Conservation (phyloP, 2,888 invertebrate species). For the Metellina segmentata region DNA sequence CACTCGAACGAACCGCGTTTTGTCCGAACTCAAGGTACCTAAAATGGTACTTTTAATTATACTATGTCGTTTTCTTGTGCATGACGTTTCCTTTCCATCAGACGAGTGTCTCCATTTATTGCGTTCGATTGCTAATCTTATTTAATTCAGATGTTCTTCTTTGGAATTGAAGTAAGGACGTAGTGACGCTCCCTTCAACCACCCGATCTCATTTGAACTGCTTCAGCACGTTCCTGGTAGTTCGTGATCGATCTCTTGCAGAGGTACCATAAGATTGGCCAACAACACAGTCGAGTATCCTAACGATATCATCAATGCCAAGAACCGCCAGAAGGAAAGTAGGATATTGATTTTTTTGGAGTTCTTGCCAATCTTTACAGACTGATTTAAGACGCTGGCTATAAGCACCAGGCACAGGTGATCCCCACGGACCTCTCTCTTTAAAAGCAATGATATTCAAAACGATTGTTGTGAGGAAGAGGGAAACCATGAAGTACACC, state of each 20-base stretch:
- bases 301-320: slow-evolving; percentile 12
- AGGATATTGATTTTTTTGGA: too few relatives aligned
- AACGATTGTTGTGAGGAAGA: too few relatives aligned
- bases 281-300: slow-evolving; percentile 19
- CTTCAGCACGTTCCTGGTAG: not conserved
- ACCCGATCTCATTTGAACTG: not conserved
- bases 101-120: slow-evolving; percentile 2
- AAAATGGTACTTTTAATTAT: not conserved
- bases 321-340: too few relatives aligned
- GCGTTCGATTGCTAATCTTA: not conserved
- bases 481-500: too few relatives aligned
- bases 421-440: too few relatives aligned
- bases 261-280: slow-evolving; percentile 4
- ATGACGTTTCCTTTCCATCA: not conserved
- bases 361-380: too few relatives aligned
- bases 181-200: not conserved
- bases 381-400: too few relatives aligned
- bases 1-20: not conserved
- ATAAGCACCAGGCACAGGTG: too few relatives aligned
- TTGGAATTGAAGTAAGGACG: not conserved
- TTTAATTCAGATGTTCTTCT: not conserved
- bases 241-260: not conserved
- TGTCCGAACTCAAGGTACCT: not conserved
- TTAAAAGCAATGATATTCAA: too few relatives aligned
- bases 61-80: not conserved